phyloP scores from a whole-genome alignment of 1,140 invertebrate species.

The Drosophila grimshawi region DNA sequence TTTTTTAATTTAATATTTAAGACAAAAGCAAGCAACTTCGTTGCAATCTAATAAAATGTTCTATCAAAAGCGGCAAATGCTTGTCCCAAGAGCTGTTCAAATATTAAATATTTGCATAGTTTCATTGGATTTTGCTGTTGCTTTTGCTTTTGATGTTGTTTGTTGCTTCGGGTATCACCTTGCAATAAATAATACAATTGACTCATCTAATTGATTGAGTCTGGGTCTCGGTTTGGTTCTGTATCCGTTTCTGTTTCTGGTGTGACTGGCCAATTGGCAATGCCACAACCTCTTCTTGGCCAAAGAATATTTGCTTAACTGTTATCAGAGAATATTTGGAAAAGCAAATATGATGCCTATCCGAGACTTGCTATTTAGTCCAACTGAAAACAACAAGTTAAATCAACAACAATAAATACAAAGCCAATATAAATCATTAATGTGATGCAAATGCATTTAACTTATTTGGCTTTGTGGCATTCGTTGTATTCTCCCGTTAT shows the following conservation, averaged over 20 bases:
- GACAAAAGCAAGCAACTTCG: not conserved
- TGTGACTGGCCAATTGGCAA: slow-evolving; percentile 35
- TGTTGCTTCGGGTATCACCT: slow-evolving; percentile 12
- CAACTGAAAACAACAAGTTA: slow-evolving; percentile 5
- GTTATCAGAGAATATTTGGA: slow-evolving; percentile 21
- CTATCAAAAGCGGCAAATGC: not conserved
- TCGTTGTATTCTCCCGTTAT: slow-evolving; percentile 11
- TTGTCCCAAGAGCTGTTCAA: slow-evolving; percentile 32
- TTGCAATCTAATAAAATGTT: slow-evolving; percentile 19
- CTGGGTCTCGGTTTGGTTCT: not conserved
- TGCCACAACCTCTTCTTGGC: slow-evolving; percentile 26
- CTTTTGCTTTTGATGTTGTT: not conserved
- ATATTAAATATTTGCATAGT: slow-evolving; percentile 37
- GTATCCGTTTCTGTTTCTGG: not conserved
- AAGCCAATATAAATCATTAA: slow-evolving; percentile 31
- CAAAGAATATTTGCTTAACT: slow-evolving; percentile 31
- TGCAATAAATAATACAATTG: slow-evolving; percentile 26
- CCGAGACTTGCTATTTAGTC: slow-evolving; percentile 16
- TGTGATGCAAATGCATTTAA: slow-evolving; percentile 20
- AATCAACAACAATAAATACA: slow-evolving; percentile 7
- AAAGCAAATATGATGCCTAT: slow-evolving; percentile 39
- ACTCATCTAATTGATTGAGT: slow-evolving; percentile 32
- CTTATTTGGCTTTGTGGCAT: slow-evolving; percentile 10
- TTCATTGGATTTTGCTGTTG: not conserved
- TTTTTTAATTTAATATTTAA: slow-evolving; percentile 4